A percentile compares a stretch with the other conserved stretches of the same genome.
phyloP scores from a whole-genome alignment of 2,888 invertebrate species.

The Entomobrya proxima region DNA sequence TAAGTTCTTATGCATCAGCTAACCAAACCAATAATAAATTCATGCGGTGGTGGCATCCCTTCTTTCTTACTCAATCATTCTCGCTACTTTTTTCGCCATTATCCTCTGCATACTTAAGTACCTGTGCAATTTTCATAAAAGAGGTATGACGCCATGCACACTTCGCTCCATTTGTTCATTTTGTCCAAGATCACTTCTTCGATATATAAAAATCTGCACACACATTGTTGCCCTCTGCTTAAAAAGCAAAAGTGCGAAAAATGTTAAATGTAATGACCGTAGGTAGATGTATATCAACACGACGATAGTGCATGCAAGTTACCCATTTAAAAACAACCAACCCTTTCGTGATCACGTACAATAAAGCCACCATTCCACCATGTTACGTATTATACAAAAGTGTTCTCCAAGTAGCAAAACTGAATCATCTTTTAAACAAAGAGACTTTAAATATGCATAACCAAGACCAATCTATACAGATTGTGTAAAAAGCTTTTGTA shows the following conservation, averaged over 20 bases:
- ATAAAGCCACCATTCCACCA: not conserved
- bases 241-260: too few species aligned
- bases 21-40: slow-evolving; percentile 29
- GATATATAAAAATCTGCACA: too few species aligned
- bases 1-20: not conserved
- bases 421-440: not conserved
- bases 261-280: too few species aligned
- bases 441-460: slow-evolving; percentile 10
- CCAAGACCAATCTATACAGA: slow-evolving; percentile 10
- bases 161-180: slow-evolving; percentile 32
- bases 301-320: too few species aligned
- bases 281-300: too few species aligned
- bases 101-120: not conserved
- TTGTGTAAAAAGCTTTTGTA: slow-evolving; percentile 9
- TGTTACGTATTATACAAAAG: not conserved
- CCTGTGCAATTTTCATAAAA: not conserved
- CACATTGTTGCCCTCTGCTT: too few species aligned
- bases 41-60: slow-evolving; percentile 2
- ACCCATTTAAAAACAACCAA: too few species aligned
- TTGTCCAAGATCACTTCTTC: slow-evolving; percentile 34
- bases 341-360: not conserved
- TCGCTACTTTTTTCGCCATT: not conserved
- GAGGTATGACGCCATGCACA: not conserved
- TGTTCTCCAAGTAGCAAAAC: not conserved
- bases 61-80: slow-evolving; percentile 25